Base-by-base conservation (phyloP, 2,113 vertebrate species). In the Leptocoma aspasia region DNA sequence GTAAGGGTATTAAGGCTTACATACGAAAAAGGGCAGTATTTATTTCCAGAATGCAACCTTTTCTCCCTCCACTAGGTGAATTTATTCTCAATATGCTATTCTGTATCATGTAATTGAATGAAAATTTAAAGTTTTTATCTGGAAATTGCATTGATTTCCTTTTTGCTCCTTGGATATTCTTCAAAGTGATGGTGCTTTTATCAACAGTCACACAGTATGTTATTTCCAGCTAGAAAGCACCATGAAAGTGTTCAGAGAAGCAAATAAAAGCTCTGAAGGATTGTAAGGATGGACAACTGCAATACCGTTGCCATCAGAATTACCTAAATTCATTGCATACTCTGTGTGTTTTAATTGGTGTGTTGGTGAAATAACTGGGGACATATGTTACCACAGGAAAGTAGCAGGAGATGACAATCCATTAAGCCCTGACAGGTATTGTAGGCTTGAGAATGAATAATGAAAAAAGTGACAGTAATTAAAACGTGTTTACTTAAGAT, bases 401-500 rank as follows among this genome's bases (percentile, higher is more conserved):
- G 96, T 69, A 89, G 94, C 85, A 94, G 65, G 68, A 89, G 59
- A 65, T 93, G 92, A 91, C 97, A 97, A 95, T 97, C 95, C 79
- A 66, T 98, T 97, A 97, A 95, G 95, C 57, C 95, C 82, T 97
- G 96, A 97, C 97, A 98, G 88, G 78, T 92, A 95, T 94, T 95
- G 69, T 81, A 49, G 63, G 54, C 93, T 94, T 86, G 92, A 95
- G 91, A 96, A 96, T 97, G 93, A 97, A 64, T 97, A 97, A 97
- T 94, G 94, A 92, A 94, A 90, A 86, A 92, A 96, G 63, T 77
- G 96, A 80, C 93, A 97, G 79, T 97, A 95, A 96, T 97, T 98
- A 97, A 97, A 98, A 93, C 89, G 68, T 97, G 96, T 97, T 98
- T 97, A 96, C 96, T 96, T 97, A 96, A 94, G 86, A 92, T 96